Evolutionary conservation across 2,797 vertebrate genomes (phyloP).

Genomic region (Miichthys miiuy): DNA sequence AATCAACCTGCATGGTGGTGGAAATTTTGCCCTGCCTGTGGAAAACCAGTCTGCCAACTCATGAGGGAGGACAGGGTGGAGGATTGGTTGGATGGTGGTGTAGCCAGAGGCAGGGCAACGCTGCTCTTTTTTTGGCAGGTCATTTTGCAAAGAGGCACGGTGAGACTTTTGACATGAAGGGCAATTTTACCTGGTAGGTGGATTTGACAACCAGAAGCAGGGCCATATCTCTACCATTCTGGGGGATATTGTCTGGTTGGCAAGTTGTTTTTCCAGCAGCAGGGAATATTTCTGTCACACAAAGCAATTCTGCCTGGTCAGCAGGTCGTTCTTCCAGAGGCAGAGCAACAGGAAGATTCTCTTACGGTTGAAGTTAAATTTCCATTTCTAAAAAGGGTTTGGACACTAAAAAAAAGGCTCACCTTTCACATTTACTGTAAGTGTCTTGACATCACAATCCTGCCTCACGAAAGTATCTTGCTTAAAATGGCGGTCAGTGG

Average conservation of each 20-base stretch:
- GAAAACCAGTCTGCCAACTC: slow-evolving; percentile 20
- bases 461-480: slow-evolving; percentile 27
- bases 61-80: not conserved
- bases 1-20: not conserved
- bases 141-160: slow-evolving; percentile 25
- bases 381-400: slow-evolving; percentile 9
- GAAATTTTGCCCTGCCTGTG: slow-evolving; percentile 1
- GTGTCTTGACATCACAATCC: slow-evolving; percentile 22
- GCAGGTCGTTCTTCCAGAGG: slow-evolving; percentile 34
- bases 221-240: not conserved
- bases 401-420: slow-evolving; percentile 16
- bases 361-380: slow-evolving; percentile 10
- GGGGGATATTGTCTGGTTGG: slow-evolving; percentile 22
- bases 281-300: slow-evolving; percentile 31
- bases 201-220: slow-evolving; percentile 4
- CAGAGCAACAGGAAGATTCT: slow-evolving; percentile 16
- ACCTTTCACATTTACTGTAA: slow-evolving; percentile 2
- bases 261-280: slow-evolving; percentile 20
- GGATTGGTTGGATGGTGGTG: slow-evolving; percentile 10
- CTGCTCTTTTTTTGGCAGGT: slow-evolving; percentile 29
- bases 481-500: slow-evolving; percentile 56
- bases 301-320: slow-evolving; percentile 28
- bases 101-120: slow-evolving; percentile 26
- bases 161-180: slow-evolving; percentile 25
- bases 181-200: slow-evolving; percentile 14